Base-by-base conservation (phyloP, 2,113 vertebrate genomes). In the Salvelinus alpinus region DNA sequence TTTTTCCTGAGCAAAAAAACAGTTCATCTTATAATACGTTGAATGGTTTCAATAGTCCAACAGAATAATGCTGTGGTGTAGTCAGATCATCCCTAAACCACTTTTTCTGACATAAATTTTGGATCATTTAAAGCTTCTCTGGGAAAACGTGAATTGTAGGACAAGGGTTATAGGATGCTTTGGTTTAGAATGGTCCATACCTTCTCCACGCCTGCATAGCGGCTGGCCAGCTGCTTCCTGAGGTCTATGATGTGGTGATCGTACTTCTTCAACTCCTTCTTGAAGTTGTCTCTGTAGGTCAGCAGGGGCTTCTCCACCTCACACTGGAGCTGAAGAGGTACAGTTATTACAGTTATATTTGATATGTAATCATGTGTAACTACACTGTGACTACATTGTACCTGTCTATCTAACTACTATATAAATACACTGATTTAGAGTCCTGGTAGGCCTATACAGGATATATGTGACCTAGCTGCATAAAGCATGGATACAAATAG, bases 191-290 rank as follows among this genome's bases (percentile, higher is more conserved):
- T 13, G 11, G 62, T 48, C 72, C 87, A 51, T 86, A 99, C 98
- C 96, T 99, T 99, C 84, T 99, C 98, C 12, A 98, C 98, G 0
- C 95, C 89, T 0, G 93, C 90, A 0, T 96, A 97, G 76, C 97
- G 96, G 80, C 96, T 96, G 48, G 95, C 93, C 25, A 99, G 94
- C 83, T 99, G 98, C 88, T 99, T 99, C 78, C 98, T 90, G 18
- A 99, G 81, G 88, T 99, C 97, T 0, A 96, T 92, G 1, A 99
- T 96, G 83, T 99, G 96, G 86, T 99, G 97, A 88, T 99, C 98
- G 16, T 96, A 98, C 90, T 98, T 99, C 64, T 99, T 99, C 96
- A 99, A 94, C 90, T 99, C 98, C 80, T 99, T 99, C 92, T 99
- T 99, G 86, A 99, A 98, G 90, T 96, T 96, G 88, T 99, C 85